Conservation (phyloP, 2,113 vertebrate species). For the Menidia beryllina region DNA sequence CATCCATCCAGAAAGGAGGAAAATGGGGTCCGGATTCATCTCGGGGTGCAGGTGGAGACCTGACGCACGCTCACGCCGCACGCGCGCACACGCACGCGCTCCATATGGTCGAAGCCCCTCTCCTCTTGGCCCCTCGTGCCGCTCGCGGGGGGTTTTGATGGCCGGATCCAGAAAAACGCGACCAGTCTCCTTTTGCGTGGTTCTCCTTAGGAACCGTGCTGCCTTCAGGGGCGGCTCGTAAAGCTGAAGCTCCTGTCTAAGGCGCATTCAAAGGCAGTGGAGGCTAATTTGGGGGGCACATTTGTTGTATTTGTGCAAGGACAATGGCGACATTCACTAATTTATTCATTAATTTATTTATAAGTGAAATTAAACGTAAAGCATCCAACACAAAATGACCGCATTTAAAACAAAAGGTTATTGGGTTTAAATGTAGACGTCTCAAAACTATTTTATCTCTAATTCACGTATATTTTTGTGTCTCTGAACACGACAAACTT, state of each 20-base stretch:
- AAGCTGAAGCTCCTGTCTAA: rapidly evolving
- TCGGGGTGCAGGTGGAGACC: conserved; percentile 21
- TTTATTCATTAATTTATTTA: too few relatives aligned
- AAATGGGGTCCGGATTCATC: neutral
- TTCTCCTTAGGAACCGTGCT: conserved; percentile 76
- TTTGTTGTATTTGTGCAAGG: too few relatives aligned
- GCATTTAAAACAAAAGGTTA: neutral
- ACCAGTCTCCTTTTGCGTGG: conserved; percentile 53
- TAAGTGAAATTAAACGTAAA: too few relatives aligned
- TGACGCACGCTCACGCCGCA: neutral
- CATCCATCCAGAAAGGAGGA: conserved; percentile 26
- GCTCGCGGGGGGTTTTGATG: conserved; percentile 12
- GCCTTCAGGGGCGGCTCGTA: conserved; percentile 40
- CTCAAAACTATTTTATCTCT: neutral
- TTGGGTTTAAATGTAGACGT: neutral
- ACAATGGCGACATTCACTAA: too few relatives aligned
- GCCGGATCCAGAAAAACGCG: conserved; percentile 47
- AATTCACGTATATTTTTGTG: neutral
- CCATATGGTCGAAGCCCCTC: neutral
- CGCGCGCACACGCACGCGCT: neutral
- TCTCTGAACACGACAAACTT: neutral
- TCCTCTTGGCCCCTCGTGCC: neutral
- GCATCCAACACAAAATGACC: neutral
- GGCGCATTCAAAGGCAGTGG: too few relatives aligned
- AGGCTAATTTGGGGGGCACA: too few relatives aligned